A percentile compares a stretch with the other conserved stretches of the same genome.
phyloP scores from a whole-genome alignment of 2,113 vertebrate species.

The Lycaon pictus region DNA sequence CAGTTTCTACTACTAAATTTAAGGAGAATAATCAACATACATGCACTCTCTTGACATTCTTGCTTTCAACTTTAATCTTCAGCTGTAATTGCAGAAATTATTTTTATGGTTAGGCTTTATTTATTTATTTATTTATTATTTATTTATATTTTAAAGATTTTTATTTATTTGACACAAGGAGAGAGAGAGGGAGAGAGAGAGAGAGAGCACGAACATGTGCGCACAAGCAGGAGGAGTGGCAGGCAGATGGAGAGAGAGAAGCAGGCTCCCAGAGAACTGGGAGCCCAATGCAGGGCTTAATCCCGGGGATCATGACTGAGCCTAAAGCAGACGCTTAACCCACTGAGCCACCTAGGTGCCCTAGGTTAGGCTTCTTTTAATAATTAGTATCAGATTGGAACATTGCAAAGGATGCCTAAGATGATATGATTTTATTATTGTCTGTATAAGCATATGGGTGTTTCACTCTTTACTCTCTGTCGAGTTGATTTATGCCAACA shows the following conservation, averaged over 20 bases:
- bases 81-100: not conserved
- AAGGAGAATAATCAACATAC: not conserved
- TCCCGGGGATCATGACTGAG: too few species aligned
- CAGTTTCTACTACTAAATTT: not conserved
- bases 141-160: too few species aligned
- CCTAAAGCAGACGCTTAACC: too few species aligned
- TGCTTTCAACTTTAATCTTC: slow-evolving; percentile 29
- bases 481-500: slow-evolving; percentile 51
- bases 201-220: too few species aligned
- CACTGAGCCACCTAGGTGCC: too few species aligned
- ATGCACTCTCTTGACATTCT: not conserved
- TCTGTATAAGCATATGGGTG: not conserved
- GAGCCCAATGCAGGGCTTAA: too few species aligned
- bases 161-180: too few species aligned
- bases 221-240: too few species aligned
- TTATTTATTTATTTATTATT: too few species aligned
- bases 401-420: not conserved
- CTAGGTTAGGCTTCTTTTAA: not conserved
- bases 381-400: not conserved
- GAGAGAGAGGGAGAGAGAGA: too few species aligned
- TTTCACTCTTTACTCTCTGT: slow-evolving; percentile 26
- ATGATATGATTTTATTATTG: not conserved
- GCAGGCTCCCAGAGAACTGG: too few species aligned
- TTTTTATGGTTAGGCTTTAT: not conserved
- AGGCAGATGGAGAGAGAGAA: too few species aligned